Evolutionary conservation across 2,797 vertebrate genomes (phyloP), one percentile per base, ranked within the genome.

Genomic region (Lateolabrax maculatus): DNA sequence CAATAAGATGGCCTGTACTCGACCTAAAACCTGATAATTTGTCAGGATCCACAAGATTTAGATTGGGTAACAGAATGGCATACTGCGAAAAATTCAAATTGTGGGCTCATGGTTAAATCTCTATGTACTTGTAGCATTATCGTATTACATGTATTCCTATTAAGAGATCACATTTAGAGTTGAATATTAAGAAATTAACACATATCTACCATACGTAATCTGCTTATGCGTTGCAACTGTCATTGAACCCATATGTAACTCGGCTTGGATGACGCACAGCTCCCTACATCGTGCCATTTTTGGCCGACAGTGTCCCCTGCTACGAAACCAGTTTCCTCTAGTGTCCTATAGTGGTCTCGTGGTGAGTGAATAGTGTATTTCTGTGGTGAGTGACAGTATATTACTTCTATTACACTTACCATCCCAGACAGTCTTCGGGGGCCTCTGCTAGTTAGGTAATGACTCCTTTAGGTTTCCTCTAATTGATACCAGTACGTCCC

Each of bases 311-410:
- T 46, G 64, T 88, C 89, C 89, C 81, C 84, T 72, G 66, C 86
- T 85, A 75, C 55, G 71, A 89, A 92, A 88, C 86, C 88, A 92
- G 86, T 91, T 90, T 86, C 88, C 93, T 90, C 87, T 83, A 43
- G 85, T 86, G 91, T 91, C 89, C 90, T 83, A 87, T 90, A 88
- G 90, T 91, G 92, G 86, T 91, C 89, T 90, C 88, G 91, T 90
- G 93, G 93, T 92, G 81, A 92, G 85, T 85, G 89, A 87, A 79
- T 72, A 87, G 85, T 82, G 76, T 90, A 90, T 90, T 89, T 91
- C 88, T 93, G 92, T 85, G 91, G 93, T 92, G 89, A 91, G 86
- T 91, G 92, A 92, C 89, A 92, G 89, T 93, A 91, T 93, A 94
- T 94, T 92, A 92, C 88, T 86, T 84, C 84, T 89, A 88, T 93